A percentile compares a stretch with the other conserved stretches of the same genome.
Conservation (phyloP, 1,140 invertebrate genomes). For the Diorhabda carinulata region DNA sequence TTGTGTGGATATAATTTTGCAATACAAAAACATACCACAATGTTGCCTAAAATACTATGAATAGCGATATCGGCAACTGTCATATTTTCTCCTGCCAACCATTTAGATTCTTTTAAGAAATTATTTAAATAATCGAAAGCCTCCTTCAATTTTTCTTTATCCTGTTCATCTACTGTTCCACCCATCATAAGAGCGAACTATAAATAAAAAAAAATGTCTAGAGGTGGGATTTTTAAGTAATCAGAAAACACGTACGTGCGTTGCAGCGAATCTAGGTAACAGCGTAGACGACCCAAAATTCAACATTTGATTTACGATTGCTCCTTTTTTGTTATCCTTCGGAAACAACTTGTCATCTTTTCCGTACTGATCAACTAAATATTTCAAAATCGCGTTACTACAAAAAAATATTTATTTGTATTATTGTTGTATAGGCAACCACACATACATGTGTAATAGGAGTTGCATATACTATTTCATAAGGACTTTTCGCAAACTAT, state of each 20-base stretch:
- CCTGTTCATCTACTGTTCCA: constrained; percentile 29
- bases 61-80: constrained; percentile 54
- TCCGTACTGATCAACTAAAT: constrained; percentile 52
- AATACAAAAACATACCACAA: constrained; percentile 29
- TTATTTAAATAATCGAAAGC: constrained; percentile 45
- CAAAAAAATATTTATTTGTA: background rate
- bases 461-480: too few species aligned
- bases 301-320: constrained; percentile 49
- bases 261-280: constrained; percentile 43
- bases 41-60: constrained; percentile 34
- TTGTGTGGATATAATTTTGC: too few species aligned
- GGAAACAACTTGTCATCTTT: constrained; percentile 52
- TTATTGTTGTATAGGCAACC: too few species aligned
- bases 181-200: constrained; percentile 43
- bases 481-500: too few species aligned
- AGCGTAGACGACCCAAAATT: constrained; percentile 51
- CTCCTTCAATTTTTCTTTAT: constrained; percentile 41
- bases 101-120: constrained; percentile 43
- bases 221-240: background rate
- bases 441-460: too few species aligned
- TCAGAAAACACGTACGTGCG: constrained; percentile 31
- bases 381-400: constrained; percentile 50
- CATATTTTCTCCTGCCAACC: constrained; percentile 48
- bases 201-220: background rate
- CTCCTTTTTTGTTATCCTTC: constrained; percentile 48